These are phyloP conservation scores for Speoplatyrhinus poulsoni DNA, from an alignment of 2,113 vertebrate species.

Conservation along the genomic window DNA sequence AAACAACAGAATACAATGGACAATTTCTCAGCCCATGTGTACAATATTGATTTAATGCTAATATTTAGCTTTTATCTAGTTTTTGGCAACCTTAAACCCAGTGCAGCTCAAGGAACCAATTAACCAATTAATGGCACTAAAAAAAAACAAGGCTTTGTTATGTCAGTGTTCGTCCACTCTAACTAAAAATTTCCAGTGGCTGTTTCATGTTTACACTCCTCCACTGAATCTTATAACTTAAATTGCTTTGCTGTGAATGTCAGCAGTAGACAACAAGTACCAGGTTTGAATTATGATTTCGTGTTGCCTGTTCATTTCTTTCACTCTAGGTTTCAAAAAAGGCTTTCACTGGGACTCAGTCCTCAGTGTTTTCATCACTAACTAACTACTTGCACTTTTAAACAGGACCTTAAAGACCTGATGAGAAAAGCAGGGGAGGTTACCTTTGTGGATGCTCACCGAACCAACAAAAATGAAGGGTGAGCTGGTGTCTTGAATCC, in stretches of 20 bases:
- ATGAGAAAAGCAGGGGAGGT: slow-evolving; percentile 95
- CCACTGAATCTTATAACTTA: slow-evolving; percentile 41
- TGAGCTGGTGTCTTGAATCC: slow-evolving; percentile 39
- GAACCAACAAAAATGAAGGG: slow-evolving; percentile 92
- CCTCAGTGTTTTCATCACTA: neutral
- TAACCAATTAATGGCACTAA: slow-evolving; percentile 19
- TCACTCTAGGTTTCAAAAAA: slow-evolving; percentile 54
- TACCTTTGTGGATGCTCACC: slow-evolving; percentile 92
- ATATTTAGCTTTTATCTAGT: no score
- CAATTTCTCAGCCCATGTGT: neutral
- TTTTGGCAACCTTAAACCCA: no score
- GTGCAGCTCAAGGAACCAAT: slow-evolving; percentile 11
- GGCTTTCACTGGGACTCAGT: slow-evolving; percentile 31
- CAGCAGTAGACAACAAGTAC: slow-evolving; percentile 38
- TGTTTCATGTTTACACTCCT: slow-evolving; percentile 43
- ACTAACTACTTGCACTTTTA: slow-evolving; percentile 49
- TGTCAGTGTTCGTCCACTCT: slow-evolving; percentile 29
- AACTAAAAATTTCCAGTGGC: slow-evolving; percentile 32
- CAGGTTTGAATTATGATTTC: slow-evolving; percentile 31
- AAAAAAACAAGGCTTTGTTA: neutral
- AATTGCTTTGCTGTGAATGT: slow-evolving; percentile 23
- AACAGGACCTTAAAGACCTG: slow-evolving; percentile 91
- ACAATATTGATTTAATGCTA: neutral
- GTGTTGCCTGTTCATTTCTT: slow-evolving; percentile 55
- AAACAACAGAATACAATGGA: no score